A percentile compares a stretch with the other conserved stretches of the same genome.
These are phyloP conservation scores for Spodoptera exigua DNA, from an alignment of 2,888 invertebrate species.

Conservation along the genomic window DNA sequence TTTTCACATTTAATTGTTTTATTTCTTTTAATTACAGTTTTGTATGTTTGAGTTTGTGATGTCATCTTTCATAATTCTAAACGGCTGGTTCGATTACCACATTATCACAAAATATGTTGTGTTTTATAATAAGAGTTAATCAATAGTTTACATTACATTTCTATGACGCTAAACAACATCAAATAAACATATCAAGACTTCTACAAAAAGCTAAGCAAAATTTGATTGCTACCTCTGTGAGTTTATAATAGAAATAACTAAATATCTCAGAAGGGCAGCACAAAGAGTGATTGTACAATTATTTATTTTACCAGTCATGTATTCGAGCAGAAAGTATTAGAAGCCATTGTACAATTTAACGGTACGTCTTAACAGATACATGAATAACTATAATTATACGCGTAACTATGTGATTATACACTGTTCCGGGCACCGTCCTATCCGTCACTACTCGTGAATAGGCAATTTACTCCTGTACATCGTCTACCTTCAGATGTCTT, in stretches of 20 bases:
- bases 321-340: slow-evolving; percentile 38
- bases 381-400: slow-evolving; percentile 58
- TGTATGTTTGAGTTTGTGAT: neutral
- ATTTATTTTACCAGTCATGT: slow-evolving; percentile 45
- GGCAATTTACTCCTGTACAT: slow-evolving; percentile 75
- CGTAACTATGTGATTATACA: slow-evolving; percentile 74
- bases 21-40: slow-evolving; percentile 14
- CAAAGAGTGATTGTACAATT: slow-evolving; percentile 36
- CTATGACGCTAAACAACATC: neutral
- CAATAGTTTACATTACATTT: too few species aligned
- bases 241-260: slow-evolving; percentile 11
- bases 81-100: too few species aligned
- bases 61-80: too few species aligned
- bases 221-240: neutral
- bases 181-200: slow-evolving; percentile 3
- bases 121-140: too few species aligned
- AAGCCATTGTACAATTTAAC: slow-evolving; percentile 52
- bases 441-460: slow-evolving; percentile 69
- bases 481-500: slow-evolving; percentile 59
- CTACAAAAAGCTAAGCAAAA: slow-evolving; percentile 10
- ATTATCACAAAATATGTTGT: too few species aligned
- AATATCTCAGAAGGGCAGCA: slow-evolving; percentile 19
- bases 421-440: slow-evolving; percentile 66
- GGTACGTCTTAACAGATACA: slow-evolving; percentile 35
- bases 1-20: slow-evolving; percentile 21